Conservation (phyloP, 2,888 invertebrate genomes). For the Hanleya hanleyi region DNA sequence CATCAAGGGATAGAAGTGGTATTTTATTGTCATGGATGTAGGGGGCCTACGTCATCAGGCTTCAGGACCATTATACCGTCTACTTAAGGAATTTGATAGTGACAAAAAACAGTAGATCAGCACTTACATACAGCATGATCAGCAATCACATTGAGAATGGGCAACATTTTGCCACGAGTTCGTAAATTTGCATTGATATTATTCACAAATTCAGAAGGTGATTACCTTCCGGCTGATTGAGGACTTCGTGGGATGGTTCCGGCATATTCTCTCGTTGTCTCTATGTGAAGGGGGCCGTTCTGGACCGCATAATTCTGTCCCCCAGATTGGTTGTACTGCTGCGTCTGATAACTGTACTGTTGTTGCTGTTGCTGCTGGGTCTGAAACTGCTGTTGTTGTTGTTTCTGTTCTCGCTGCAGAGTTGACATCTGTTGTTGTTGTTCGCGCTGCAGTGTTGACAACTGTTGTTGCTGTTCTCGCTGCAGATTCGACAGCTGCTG, state of each 20-base stretch:
- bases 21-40: too few relatives aligned
- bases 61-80: too few relatives aligned
- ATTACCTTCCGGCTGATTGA: constrained; percentile 61
- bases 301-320: constrained; percentile 8
- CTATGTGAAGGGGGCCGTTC: constrained; percentile 51
- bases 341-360: constrained; percentile 38
- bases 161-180: too few relatives aligned
- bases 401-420: constrained; percentile 15
- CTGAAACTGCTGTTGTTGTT: constrained; percentile 12
- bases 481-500: constrained; percentile 40
- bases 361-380: constrained; percentile 31
- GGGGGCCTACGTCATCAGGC: too few relatives aligned
- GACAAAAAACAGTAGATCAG: too few relatives aligned
- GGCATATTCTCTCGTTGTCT: constrained; percentile 39
- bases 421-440: constrained; percentile 10
- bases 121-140: too few relatives aligned
- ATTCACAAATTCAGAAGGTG: too few relatives aligned
- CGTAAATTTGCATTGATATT: too few relatives aligned
- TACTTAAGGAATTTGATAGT: too few relatives aligned
- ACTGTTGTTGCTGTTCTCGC: constrained; percentile 34
- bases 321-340: constrained; percentile 42
- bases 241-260: constrained; percentile 50
- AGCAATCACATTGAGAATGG: too few relatives aligned
- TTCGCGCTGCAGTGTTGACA: constrained; percentile 1
- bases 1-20: too few relatives aligned